Conservation (phyloP, 1,140 invertebrate species). For the Phthorimaea operculella region DNA sequence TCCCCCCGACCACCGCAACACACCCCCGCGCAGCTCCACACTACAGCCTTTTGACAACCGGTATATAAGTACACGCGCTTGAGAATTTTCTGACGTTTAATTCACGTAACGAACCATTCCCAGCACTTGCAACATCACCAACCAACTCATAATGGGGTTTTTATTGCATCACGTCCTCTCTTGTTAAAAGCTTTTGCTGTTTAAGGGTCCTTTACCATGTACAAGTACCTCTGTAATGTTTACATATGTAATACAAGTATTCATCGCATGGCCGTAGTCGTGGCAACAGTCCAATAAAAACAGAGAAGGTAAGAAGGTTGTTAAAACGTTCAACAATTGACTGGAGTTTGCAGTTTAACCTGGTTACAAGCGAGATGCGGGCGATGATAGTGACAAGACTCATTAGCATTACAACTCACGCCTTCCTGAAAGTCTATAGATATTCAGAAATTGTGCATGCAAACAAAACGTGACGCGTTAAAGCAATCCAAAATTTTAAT, state of each 20-base stretch:
- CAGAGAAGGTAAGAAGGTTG: no score
- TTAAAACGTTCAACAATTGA: no score
- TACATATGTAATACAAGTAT: no score
- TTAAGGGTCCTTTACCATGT: neutral
- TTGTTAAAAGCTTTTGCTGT: neutral
- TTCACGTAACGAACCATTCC: slow-evolving; percentile 47
- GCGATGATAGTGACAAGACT: neutral
- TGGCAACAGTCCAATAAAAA: no score
- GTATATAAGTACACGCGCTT: slow-evolving; percentile 47
- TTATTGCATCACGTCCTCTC: slow-evolving; percentile 17
- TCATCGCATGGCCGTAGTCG: no score
- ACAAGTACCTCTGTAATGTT: neutral
- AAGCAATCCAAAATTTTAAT: no score
- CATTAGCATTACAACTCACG: neutral
- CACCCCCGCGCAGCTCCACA: slow-evolving; percentile 12
- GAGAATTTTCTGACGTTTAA: slow-evolving; percentile 58
- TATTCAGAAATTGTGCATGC: no score
- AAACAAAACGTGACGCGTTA: no score
- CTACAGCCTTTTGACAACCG: slow-evolving; percentile 62
- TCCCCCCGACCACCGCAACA: slow-evolving; percentile 23
- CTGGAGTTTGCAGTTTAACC: slow-evolving; percentile 1
- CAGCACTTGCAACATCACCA: slow-evolving; percentile 22
- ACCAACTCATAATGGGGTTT: slow-evolving; percentile 30
- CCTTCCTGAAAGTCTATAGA: neutral
- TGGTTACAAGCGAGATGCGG: neutral